Evolutionary conservation across 2,797 vertebrate species (phyloP).

Genomic region (Cichlasoma orientale): DNA sequence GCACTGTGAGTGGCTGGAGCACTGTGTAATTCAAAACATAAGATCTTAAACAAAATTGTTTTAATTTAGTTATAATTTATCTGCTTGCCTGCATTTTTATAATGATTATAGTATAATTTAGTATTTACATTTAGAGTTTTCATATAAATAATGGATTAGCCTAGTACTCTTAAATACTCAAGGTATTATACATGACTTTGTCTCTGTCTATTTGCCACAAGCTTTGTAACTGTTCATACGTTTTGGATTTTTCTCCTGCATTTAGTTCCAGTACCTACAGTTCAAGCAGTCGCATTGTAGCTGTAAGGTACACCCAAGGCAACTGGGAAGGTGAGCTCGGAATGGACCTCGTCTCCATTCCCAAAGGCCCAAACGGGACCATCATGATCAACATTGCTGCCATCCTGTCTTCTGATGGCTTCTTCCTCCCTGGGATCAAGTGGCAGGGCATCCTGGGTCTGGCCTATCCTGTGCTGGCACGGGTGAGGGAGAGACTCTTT

Average conservation of each 20-base stretch:
- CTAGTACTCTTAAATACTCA: neutral
- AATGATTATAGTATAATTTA: neutral
- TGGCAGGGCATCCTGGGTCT: constrained; percentile 98
- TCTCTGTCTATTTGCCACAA: neutral
- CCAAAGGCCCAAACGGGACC: constrained; percentile 85
- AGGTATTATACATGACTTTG: neutral
- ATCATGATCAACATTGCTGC: constrained; percentile 88
- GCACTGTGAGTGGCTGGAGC: constrained; percentile 81
- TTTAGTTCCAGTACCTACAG: constrained; percentile 88
- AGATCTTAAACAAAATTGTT: neutral
- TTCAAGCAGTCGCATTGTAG: constrained; percentile 79
- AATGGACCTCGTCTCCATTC: constrained; percentile 85
- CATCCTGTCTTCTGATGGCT: constrained; percentile 90
- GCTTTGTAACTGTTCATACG: neutral
- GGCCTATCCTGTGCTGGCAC: constrained; percentile 89
- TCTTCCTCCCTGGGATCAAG: constrained; percentile 91
- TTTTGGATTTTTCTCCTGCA: neutral
- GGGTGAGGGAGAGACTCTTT: constrained; percentile 78
- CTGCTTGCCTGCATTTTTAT: neutral
- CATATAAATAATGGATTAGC: neutral
- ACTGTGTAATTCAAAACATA: neutral
- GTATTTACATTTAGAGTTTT: neutral
- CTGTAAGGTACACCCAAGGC: constrained; percentile 94
- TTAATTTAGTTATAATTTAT: neutral
- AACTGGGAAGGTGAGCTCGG: constrained; percentile 94